Conservation (phyloP, 2,888 invertebrate species). For the Leptogaster cylindrica region DNA sequence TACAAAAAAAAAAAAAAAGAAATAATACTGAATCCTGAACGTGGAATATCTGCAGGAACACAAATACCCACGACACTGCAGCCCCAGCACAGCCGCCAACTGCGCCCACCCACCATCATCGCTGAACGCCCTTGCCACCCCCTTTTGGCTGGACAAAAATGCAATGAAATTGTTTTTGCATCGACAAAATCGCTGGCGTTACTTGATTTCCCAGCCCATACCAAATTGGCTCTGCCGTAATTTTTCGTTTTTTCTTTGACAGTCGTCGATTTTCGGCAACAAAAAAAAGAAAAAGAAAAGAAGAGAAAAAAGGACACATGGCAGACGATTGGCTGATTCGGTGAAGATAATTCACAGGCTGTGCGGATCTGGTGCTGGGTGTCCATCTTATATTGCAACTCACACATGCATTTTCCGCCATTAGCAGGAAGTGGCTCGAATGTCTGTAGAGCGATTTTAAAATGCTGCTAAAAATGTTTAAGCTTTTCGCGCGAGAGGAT, state of each 20-base stretch:
- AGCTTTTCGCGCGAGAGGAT: no score
- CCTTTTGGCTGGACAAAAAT: slow-evolving; percentile 27
- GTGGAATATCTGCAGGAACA: no score
- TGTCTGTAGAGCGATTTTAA: no score
- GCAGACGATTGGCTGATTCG: slow-evolving; percentile 48
- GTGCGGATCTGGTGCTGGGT: slow-evolving; percentile 38
- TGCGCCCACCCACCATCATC: no score
- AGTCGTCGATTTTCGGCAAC: slow-evolving; percentile 45
- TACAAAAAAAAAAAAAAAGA: slow-evolving; percentile 39
- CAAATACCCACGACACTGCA: no score
- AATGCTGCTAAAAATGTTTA: no score
- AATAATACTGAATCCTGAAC: slow-evolving; percentile 40
- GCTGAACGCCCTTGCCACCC: neutral
- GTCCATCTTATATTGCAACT: slow-evolving; percentile 37
- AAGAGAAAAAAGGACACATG: slow-evolving; percentile 43
- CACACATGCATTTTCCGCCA: slow-evolving; percentile 19
- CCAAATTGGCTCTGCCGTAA: slow-evolving; percentile 29
- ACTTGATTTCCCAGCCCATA: slow-evolving; percentile 25
- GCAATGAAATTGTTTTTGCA: slow-evolving; percentile 33
- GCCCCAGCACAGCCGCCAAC: no score
- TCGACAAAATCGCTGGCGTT: slow-evolving; percentile 6
- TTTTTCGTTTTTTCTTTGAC: slow-evolving; percentile 44
- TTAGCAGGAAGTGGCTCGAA: slow-evolving; percentile 23
- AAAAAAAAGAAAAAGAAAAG: slow-evolving; percentile 40
- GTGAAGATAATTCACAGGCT: slow-evolving; percentile 47